These are phyloP conservation scores for Fragariocoptes setiger DNA, from an alignment of 1,140 invertebrate genomes.

Conservation along the genomic window DNA sequence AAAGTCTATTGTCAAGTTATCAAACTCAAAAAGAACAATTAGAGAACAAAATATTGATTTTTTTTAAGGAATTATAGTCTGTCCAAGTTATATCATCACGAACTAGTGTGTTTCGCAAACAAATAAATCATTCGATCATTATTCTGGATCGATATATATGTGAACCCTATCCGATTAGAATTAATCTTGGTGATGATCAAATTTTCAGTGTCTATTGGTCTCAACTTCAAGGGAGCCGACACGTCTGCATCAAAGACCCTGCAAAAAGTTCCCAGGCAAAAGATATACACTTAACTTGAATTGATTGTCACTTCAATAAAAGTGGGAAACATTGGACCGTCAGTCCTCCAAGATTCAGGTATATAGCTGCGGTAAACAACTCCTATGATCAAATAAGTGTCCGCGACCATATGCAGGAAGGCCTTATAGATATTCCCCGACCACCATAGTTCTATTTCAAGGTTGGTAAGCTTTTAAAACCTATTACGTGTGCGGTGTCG, in stretches of 20 bases:
- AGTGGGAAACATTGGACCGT: conserved; percentile 76
- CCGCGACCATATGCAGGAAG: conserved; percentile 63
- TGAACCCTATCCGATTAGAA: conserved; percentile 43
- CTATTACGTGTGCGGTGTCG: conserved; percentile 10
- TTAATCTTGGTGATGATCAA: conserved; percentile 73
- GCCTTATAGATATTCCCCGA: conserved; percentile 25
- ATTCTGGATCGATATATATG: conserved; percentile 68
- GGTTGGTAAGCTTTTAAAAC: background rate
- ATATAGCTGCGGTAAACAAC: conserved; percentile 58
- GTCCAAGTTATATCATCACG: too few relatives aligned
- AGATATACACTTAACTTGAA: conserved; percentile 23
- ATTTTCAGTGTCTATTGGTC: conserved; percentile 63
- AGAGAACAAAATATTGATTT: too few relatives aligned
- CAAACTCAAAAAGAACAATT: too few relatives aligned
- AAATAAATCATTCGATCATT: too few relatives aligned
- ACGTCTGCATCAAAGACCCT: conserved; percentile 56
- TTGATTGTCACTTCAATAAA: conserved; percentile 57
- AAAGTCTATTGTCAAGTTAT: too few relatives aligned
- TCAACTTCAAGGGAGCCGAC: conserved; percentile 72
- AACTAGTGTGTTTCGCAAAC: too few relatives aligned
- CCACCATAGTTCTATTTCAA: background rate
- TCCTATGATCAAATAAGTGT: conserved; percentile 55
- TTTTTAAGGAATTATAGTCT: too few relatives aligned
- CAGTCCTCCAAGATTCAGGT: conserved; percentile 75
- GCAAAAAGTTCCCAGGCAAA: conserved; percentile 33